Base-by-base conservation (phyloP, 1,140 invertebrate genomes). In the Tetranychus cinnabarinus region DNA sequence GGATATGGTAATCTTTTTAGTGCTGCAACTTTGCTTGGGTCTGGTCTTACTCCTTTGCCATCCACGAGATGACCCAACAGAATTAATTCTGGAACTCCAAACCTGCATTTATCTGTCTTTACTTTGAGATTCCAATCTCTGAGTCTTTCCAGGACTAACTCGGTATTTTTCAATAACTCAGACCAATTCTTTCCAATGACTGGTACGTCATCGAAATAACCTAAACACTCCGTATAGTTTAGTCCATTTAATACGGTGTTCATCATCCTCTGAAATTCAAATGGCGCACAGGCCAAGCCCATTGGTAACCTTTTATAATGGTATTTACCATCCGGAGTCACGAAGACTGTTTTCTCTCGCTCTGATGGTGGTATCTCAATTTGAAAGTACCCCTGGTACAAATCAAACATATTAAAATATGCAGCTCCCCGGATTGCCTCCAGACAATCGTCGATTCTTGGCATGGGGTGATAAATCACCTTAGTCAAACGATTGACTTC, bases 281-380 rank as follows among this genome's bases (percentile, higher is more conserved):
- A 60, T 37, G 68, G 65, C 8, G 66, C 66, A 56, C 61, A 65
- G 15, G 56, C 39, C 15, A 67, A 57, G 1, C 63, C 64, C 42
- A 68, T 68, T 8, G 66, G 68, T 66, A 68, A 66, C 2, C 58
- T 12, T 13, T 56, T 56, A 33, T 68, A 76, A 61, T 74, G 67
- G 57, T 64, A 76, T 34, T 70, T 68, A 7, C 74, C 73, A 36
- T 67, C 67, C 45, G 64, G 67, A 57, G 69, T 70, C 0, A 67
- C 63, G 64, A 77, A 77, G 1, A 75, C 73, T 0, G 76, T 73
- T 62, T 74, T 78, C 58, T 70, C 63, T 47, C 67, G 70, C 58
- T 70, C 69, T 2, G 70, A 65, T 50, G 67, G 64, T 56, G 68
- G 65, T 2, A 73, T 60, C 1, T 70, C 35, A 63, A 76, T 39